Percentiles rank a stretch among this genome's conserved stretches.
phyloP scores from a whole-genome alignment of 2,888 invertebrate genomes.

The Barypeithes pellucidus region DNA sequence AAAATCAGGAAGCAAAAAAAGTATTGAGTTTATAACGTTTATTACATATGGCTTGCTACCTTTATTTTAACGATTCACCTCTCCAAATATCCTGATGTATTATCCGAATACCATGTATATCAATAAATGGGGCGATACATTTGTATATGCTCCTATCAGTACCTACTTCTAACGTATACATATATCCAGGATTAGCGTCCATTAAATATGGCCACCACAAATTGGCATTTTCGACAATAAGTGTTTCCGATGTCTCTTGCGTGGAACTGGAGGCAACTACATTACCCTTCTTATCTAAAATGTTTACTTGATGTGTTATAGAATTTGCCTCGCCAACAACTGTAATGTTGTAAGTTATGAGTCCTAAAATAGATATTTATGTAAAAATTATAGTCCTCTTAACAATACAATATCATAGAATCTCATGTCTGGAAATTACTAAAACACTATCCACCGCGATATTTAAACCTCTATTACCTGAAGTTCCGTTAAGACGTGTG shows the following conservation, averaged over 20 bases:
- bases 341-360: conserved; percentile 32
- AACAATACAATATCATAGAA: too few species aligned
- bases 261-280: conserved; percentile 24
- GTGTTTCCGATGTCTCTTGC: conserved; percentile 73
- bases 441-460: too few species aligned
- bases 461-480: conserved; percentile 10
- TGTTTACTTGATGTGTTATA: conserved; percentile 25
- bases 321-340: neutral
- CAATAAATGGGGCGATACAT: too few species aligned
- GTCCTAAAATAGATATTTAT: conserved; percentile 69
- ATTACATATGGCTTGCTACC: too few species aligned
- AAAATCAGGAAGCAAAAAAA: too few species aligned
- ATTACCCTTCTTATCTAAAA: conserved; percentile 41
- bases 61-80: too few species aligned
- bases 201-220: conserved; percentile 96
- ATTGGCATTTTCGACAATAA: conserved; percentile 80
- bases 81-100: too few species aligned
- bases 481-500: conserved; percentile 74
- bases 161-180: conserved; percentile 85
- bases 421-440: too few species aligned
- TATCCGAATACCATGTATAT: too few species aligned
- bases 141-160: too few species aligned
- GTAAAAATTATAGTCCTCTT: conserved; percentile 43
- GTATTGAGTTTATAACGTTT: too few species aligned
- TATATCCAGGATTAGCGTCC: conserved; percentile 85